These are phyloP conservation scores for Melanerpes formicivorus DNA, from an alignment of 2,113 vertebrate genomes.

Conservation along the genomic window DNA sequence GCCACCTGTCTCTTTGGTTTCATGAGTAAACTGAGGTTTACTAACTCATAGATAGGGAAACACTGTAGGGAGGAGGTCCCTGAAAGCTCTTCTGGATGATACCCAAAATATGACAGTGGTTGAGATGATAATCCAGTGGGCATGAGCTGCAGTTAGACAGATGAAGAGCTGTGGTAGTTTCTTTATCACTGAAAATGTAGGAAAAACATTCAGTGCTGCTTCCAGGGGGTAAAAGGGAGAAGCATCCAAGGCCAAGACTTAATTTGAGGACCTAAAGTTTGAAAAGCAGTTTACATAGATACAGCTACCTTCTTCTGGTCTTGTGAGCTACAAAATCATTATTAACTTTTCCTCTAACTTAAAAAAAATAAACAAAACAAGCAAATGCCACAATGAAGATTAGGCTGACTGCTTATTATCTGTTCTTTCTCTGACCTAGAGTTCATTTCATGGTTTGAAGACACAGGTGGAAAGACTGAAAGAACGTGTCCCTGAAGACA, in stretches of 20 bases:
- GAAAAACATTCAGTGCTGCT: background rate
- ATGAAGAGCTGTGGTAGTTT: background rate
- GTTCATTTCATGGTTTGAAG: slow-evolving; percentile 97
- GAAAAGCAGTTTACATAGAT: background rate
- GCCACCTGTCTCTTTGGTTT: background rate
- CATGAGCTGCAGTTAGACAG: background rate
- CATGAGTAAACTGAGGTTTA: background rate
- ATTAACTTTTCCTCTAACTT: background rate
- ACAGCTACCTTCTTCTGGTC: background rate
- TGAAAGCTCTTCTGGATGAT: background rate
- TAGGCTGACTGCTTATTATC: background rate
- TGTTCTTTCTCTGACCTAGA: slow-evolving; percentile 77
- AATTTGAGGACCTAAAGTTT: background rate
- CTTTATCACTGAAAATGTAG: background rate
- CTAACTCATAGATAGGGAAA: background rate
- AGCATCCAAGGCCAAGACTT: background rate
- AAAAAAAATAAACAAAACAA: background rate
- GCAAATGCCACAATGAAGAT: background rate
- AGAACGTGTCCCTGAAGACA: slow-evolving; percentile 96
- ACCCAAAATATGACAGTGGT: background rate
- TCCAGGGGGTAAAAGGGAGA: background rate
- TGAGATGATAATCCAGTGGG: background rate
- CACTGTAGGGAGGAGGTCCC: fast-evolving
- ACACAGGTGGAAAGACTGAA: slow-evolving; percentile 99
- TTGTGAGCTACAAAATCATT: background rate